Evolutionary conservation across 2,888 invertebrate genomes (phyloP).

Genomic region (Hydrotaea diabolus): DNA sequence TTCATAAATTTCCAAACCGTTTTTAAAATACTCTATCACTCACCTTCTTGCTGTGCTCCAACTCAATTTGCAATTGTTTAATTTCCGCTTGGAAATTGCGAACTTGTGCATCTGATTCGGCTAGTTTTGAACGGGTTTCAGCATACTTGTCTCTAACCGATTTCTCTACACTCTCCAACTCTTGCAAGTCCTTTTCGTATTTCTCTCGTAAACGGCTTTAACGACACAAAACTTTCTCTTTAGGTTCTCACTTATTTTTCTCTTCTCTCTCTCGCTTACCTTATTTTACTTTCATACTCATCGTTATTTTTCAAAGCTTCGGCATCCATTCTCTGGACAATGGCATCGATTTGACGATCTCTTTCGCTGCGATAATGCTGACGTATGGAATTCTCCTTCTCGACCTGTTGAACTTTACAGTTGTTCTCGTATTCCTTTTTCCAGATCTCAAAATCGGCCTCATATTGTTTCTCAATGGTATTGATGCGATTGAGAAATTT

Average conservation of each 20-base stretch:
- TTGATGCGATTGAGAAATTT: conserved; percentile 83
- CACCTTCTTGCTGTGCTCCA: conserved; percentile 85
- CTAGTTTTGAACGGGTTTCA: conserved; percentile 85
- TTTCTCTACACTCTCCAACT: conserved; percentile 85
- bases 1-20: too few species aligned
- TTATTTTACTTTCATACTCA: conserved; percentile 78
- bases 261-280: conserved; percentile 70
- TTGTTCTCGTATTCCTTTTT: conserved; percentile 83
- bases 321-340: conserved; percentile 79
- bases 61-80: conserved; percentile 85
- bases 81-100: conserved; percentile 83
- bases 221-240: not conserved
- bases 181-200: conserved; percentile 86
- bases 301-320: conserved; percentile 78
- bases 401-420: conserved; percentile 82
- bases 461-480: conserved; percentile 83
- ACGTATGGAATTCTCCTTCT: conserved; percentile 86
- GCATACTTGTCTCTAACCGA: conserved; percentile 86
- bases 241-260: not conserved
- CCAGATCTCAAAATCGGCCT: conserved; percentile 84
- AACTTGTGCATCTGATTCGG: conserved; percentile 85
- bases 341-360: conserved; percentile 88
- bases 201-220: conserved; percentile 88
- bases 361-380: conserved; percentile 87
- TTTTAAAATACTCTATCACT: too few species aligned